Percentiles rank a stretch among this genome's conserved stretches.
phyloP scores from a whole-genome alignment of 2,797 vertebrate species.

The Mastacembelus armatus region DNA sequence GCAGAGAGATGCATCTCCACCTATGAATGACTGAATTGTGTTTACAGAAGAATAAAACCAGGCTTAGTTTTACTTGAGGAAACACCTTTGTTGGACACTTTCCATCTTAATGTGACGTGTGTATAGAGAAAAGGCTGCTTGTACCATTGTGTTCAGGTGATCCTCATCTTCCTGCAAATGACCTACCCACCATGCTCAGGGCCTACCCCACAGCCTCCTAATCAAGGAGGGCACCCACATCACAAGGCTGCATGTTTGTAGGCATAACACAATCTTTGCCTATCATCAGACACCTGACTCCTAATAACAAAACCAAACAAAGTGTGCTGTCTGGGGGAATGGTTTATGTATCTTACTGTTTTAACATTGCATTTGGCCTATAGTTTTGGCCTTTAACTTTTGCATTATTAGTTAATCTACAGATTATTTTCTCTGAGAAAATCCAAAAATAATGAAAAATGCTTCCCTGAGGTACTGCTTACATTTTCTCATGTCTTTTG shows the following conservation, averaged over 20 bases:
- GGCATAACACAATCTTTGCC: neutral
- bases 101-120: neutral
- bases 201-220: constrained; percentile 3
- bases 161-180: constrained; percentile 44
- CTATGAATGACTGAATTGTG: constrained; percentile 6
- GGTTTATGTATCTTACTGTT: too few species aligned
- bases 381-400: too few species aligned
- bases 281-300: constrained; percentile 43
- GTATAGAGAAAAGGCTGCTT: constrained; percentile 47
- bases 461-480: too few species aligned
- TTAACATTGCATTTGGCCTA: too few species aligned
- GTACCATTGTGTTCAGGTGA: constrained; percentile 63
- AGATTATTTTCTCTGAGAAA: too few species aligned
- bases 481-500: too few species aligned
- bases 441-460: too few species aligned
- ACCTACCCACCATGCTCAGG: constrained; percentile 8
- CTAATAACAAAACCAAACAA: neutral
- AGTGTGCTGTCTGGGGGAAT: too few species aligned
- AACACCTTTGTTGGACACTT: constrained; percentile 22
- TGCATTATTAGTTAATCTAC: too few species aligned
- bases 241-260: constrained; percentile 61
- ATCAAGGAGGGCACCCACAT: constrained; percentile 36
- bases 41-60: neutral
- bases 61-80: constrained; percentile 12
- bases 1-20: neutral